Percentiles rank a stretch among this genome's conserved stretches.
Evolutionary conservation across 2,113 vertebrate species (phyloP).

Genomic region (Callithrix jacchus): DNA sequence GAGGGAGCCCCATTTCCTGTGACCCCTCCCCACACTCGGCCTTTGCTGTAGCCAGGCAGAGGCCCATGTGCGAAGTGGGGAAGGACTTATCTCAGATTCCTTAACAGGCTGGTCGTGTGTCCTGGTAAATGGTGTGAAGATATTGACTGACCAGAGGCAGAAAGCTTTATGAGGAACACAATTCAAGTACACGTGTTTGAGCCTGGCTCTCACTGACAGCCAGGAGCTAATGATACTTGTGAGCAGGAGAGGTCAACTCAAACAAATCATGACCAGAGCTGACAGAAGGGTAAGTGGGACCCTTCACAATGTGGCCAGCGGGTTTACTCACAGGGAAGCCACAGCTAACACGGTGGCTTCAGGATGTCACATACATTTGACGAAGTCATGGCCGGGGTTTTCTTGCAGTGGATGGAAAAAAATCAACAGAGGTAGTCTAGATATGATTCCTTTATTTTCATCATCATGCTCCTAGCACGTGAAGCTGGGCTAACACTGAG

Average conservation of each 20-base stretch:
- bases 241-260: neutral
- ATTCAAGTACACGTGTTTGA: too few species aligned
- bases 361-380: too few species aligned
- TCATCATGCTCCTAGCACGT: neutral
- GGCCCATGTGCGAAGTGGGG: accelerated
- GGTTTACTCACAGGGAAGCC: neutral
- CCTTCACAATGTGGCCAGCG: neutral
- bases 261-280: neutral
- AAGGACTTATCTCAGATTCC: accelerated
- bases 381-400: neutral
- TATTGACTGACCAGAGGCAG: accelerated
- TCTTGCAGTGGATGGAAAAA: neutral
- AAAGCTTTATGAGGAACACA: neutral
- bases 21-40: too few species aligned
- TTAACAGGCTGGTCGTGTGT: accelerated
- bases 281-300: neutral
- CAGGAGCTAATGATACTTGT: neutral
- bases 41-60: accelerated
- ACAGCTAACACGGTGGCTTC: neutral
- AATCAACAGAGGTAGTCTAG: neutral
- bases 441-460: conserved; percentile 10
- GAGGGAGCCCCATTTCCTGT: neutral
- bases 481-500: neutral
- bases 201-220: neutral
- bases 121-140: accelerated